These are phyloP conservation scores for Mola mola DNA, from an alignment of 2,113 vertebrate species.

Conservation along the genomic window DNA sequence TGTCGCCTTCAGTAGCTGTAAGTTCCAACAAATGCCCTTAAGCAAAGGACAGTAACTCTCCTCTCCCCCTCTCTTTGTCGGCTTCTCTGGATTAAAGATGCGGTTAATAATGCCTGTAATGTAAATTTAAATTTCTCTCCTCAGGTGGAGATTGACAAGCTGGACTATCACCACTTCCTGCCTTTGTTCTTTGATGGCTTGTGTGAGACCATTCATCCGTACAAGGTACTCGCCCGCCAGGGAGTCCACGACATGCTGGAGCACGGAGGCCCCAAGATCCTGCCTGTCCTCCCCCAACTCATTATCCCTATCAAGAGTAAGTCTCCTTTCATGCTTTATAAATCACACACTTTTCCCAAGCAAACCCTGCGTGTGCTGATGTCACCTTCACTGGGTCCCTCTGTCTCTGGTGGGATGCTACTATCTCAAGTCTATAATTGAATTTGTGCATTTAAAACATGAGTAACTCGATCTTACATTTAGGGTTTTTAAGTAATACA, in stretches of 20 bases:
- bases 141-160: conserved; percentile 91
- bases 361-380: conserved; percentile 2
- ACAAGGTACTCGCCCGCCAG: conserved; percentile 93
- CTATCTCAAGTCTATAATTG: background rate
- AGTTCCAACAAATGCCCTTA: conserved; percentile 15
- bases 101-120: conserved; percentile 13
- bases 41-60: conserved; percentile 6
- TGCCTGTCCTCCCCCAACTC: conserved; percentile 92
- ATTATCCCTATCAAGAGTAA: conserved; percentile 95
- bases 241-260: conserved; percentile 94
- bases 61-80: background rate
- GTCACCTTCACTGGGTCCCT: background rate
- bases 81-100: conserved; percentile 10
- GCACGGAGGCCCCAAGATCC: conserved; percentile 90
- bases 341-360: conserved; percentile 13
- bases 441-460: conserved; percentile 3
- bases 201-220: conserved; percentile 90
- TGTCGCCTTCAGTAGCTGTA: conserved; percentile 5
- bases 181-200: conserved; percentile 95
- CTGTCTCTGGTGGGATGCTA: background rate
- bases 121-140: conserved; percentile 33
- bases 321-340: conserved; percentile 55
- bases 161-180: conserved; percentile 93
- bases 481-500: too few species aligned
- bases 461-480: background rate